Evolutionary conservation across 2,797 vertebrate genomes (phyloP), one percentile per base, ranked within the genome.

Genomic region (Sphenodon punctatus): DNA sequence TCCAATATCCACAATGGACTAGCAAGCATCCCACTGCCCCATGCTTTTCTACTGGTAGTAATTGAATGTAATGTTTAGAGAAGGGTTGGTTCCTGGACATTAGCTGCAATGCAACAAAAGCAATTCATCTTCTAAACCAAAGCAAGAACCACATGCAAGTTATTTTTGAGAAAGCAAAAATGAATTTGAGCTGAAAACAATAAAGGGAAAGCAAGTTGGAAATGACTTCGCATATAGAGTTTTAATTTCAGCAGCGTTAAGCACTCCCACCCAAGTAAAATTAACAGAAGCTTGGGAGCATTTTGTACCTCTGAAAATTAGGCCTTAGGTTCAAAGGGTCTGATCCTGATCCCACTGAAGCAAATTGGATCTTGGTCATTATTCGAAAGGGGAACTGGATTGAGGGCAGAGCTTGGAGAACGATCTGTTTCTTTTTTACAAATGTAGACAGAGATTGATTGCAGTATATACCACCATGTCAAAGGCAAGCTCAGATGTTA

Each of bases 221-320:
- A 67, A 36, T 55, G 61, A 60, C 5, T 48, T n/a, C 3, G 55
- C 75, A 17, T 46, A 42, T 41, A 56, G 14, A 12, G 8, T 56
- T 45, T 49, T 11, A 22, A 36, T 43, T 34, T 49, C 51, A 43
- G 27, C 27, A 23, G 27, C 5, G 43, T 16, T 1, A 12, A 53
- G 13, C 4, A 1, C 13, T 22, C 22, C 15, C 4, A 3, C 12
- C 22, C 39, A 55, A 46, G 10, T 27, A 74, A n/a, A 1, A 7
- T 0, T 3, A 59, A 25, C 41, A 17, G 43, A 13, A 32, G 19
- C 30, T n/a, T 34, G 30, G 27, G 22, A 30, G 32, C 32, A 32
- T 34, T 32, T 19, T 56, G 10, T 22, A 17, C 17, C 30, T 32
- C 53, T 32, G 53, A 34, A 51, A 51, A 27, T 27, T 14, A 51